Conservation (phyloP, 2,113 vertebrate genomes). For the Misgurnus anguillicaudatus region DNA sequence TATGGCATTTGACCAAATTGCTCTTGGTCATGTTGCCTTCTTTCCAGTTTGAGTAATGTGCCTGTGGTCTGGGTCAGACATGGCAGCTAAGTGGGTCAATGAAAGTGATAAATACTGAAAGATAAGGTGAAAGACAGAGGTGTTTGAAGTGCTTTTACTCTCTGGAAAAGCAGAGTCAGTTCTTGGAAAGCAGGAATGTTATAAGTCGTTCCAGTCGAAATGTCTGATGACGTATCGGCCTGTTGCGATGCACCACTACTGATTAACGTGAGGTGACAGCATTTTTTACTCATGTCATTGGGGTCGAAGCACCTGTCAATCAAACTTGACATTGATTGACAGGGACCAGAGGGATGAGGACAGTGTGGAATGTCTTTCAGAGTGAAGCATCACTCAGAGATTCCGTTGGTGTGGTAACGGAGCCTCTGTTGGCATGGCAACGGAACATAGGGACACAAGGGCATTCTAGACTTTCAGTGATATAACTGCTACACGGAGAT, state of each 20-base stretch:
- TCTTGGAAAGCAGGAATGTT: neutral
- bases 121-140: slow-evolving; percentile 1
- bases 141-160: slow-evolving; percentile 15
- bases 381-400: slow-evolving; percentile 48
- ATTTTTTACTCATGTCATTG: slow-evolving; percentile 43
- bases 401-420: slow-evolving; percentile 49
- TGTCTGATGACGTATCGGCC: slow-evolving; percentile 30
- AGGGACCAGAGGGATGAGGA: slow-evolving; percentile 49
- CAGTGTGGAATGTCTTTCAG: slow-evolving; percentile 49
- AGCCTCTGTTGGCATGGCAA: slow-evolving; percentile 53
- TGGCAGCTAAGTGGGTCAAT: slow-evolving; percentile 49
- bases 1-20: slow-evolving; percentile 15
- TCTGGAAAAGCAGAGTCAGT: neutral
- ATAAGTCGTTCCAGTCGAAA: slow-evolving; percentile 29
- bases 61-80: slow-evolving; percentile 35
- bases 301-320: slow-evolving; percentile 47
- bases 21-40: slow-evolving; percentile 31
- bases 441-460: slow-evolving; percentile 49
- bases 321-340: slow-evolving; percentile 46
- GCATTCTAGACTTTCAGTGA: slow-evolving; percentile 48
- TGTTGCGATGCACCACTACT: slow-evolving; percentile 24
- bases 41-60: slow-evolving; percentile 42
- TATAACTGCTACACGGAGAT: slow-evolving; percentile 46
- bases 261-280: slow-evolving; percentile 50
- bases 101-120: slow-evolving; percentile 28